These are phyloP conservation scores for Theonella swinhoei DNA, from an alignment of 37 sponge, comb jelly and placozoan genomes.

Conservation along the genomic window DNA sequence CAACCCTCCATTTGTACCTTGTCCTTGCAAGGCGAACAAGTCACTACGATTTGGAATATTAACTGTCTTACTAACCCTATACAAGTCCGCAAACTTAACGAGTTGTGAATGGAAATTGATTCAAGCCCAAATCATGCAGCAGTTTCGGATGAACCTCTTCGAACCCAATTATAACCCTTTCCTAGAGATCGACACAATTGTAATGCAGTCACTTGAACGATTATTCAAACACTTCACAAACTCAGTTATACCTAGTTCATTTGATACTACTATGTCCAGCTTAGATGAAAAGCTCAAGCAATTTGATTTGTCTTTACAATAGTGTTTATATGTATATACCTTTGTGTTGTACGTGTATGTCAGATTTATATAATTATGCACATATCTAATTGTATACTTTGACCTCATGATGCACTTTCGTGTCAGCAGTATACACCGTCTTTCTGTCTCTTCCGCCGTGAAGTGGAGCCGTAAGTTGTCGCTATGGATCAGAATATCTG, in stretches of 20 bases:
- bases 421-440: too few relatives aligned
- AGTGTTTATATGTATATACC: too few relatives aligned
- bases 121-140: neutral
- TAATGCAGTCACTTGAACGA: neutral
- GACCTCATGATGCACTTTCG: too few relatives aligned
- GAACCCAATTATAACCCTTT: neutral
- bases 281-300: neutral
- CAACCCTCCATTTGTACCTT: neutral
- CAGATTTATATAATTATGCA: too few relatives aligned
- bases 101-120: neutral
- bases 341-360: too few relatives aligned
- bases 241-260: neutral
- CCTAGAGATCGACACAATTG: neutral
- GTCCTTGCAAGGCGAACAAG: neutral
- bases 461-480: too few relatives aligned
- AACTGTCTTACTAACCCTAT: neutral
- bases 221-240: neutral
- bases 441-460: too few relatives aligned
- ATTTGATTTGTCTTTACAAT: neutral
- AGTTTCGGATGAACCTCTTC: neutral
- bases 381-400: too few relatives aligned
- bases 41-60: neutral
- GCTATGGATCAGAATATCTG: too few relatives aligned
- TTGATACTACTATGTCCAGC: too few relatives aligned
- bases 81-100: neutral